Base-by-base conservation (phyloP, 1,140 invertebrate species). In the Lepidurus arcticus region DNA sequence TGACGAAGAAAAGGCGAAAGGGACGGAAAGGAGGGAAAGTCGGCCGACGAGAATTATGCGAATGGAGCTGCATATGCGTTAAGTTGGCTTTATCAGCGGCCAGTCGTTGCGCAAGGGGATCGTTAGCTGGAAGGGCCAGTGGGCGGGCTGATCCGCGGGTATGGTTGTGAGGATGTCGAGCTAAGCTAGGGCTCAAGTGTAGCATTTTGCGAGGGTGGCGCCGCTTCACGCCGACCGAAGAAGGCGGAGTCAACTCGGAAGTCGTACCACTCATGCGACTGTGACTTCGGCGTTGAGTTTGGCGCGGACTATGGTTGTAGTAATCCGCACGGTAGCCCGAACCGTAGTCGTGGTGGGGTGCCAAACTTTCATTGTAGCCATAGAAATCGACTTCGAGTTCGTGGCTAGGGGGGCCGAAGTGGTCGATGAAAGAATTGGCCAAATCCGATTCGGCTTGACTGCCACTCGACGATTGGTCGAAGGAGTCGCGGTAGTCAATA, bases 391-490 rank as follows among this genome's bases (percentile, higher is more conserved):
- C 53, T 7, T 65, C 53, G 1, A 65, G 53, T 21, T 65, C 53
- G n/a, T 65, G 53, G 21, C 53, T 65, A 5, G 53, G 53, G 3
- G 53, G 53, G 21, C 53, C 53, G 5, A 44, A 34, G 11, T 76
- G 76, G 44, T 45, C 47, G 10, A 76, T 43, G 24, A 76, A 76
- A 3, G 44, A 47, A 44, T 77, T 76, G 7, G 53, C 42, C 73
- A 76, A 86, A 83, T 73, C 89, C 88, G 80, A 90, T 34, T 79
- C 84, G 74, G 90, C 84, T 80, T 90, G 90, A 74, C 90, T 91
- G 84, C 91, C 91, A 11, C 90, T 90, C 21, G 91, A 92, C 47
- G 92, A 93, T 83, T 92, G 91, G 81, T 93, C 91, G 83, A 91
- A 91, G 34, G 91, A 92, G 82, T 92, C 91, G 10, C 91, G 42